phyloP scores from a whole-genome alignment of 2,113 vertebrate genomes.

The Lasiurus cinereus region DNA sequence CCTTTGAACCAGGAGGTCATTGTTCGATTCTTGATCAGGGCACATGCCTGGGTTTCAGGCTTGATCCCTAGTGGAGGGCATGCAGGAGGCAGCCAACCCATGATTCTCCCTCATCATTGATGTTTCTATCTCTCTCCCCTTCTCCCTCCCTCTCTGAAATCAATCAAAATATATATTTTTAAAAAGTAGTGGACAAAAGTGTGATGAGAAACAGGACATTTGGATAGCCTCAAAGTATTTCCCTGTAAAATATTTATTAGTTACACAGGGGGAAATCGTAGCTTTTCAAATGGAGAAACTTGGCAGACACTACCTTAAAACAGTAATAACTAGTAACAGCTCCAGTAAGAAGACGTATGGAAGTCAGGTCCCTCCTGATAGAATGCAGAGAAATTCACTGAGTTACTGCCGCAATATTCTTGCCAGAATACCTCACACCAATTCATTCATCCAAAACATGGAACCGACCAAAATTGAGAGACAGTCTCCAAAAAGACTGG shows the following conservation, averaged over 20 bases:
- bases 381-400: not conserved
- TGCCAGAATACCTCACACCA: not conserved
- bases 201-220: conserved; percentile 37
- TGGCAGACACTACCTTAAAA: not conserved
- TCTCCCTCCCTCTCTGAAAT: too few relatives aligned
- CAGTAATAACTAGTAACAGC: not conserved
- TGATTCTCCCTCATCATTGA: too few relatives aligned
- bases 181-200: not conserved
- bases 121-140: too few relatives aligned
- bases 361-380: not conserved
- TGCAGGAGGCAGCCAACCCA: too few relatives aligned
- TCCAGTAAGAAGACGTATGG: not conserved
- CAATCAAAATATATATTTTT: too few relatives aligned
- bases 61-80: too few relatives aligned
- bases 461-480: conserved; percentile 14
- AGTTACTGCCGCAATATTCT: not conserved
- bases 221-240: conserved; percentile 30
- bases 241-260: not conserved
- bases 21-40: too few relatives aligned
- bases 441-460: not conserved
- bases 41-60: too few relatives aligned
- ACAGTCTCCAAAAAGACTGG: not conserved
- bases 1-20: too few relatives aligned
- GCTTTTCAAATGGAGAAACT: conserved; percentile 45
- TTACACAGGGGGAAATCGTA: not conserved